phyloP scores from a whole-genome alignment of 2,797 vertebrate genomes.

The Myotis planiceps region DNA sequence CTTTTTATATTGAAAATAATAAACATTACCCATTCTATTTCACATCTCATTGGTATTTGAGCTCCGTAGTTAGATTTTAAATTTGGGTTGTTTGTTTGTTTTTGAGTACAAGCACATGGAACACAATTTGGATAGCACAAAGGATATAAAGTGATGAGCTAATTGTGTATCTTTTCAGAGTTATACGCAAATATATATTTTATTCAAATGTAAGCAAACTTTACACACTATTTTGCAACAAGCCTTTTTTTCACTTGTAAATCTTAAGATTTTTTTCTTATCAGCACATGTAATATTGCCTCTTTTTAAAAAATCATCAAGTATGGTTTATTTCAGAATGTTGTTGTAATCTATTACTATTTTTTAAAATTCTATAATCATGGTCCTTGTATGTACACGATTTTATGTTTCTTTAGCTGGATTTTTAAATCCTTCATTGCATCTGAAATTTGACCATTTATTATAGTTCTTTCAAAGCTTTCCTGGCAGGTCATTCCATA shows the following conservation, averaged over 20 bases:
- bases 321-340: background rate
- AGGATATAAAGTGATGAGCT: background rate
- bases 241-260: background rate
- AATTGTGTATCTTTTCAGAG: background rate
- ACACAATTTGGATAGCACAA: background rate
- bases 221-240: background rate
- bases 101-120: background rate
- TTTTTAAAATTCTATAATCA: background rate
- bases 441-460: slow-evolving; percentile 5
- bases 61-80: background rate
- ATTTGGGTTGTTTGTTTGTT: background rate
- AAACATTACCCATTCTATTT: slow-evolving; percentile 13
- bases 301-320: background rate
- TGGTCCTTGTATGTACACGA: background rate
- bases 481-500: background rate
- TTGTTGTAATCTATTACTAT: slow-evolving; percentile 5
- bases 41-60: background rate
- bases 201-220: background rate
- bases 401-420: background rate
- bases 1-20: background rate
- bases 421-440: slow-evolving; percentile 8
- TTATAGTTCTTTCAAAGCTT: background rate
- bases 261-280: background rate
- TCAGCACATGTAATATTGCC: background rate
- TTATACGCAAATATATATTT: background rate